Evolutionary conservation across 2,888 invertebrate species (phyloP), one percentile per base, ranked within the genome.

Genomic region (Anorthoa munda): DNA sequence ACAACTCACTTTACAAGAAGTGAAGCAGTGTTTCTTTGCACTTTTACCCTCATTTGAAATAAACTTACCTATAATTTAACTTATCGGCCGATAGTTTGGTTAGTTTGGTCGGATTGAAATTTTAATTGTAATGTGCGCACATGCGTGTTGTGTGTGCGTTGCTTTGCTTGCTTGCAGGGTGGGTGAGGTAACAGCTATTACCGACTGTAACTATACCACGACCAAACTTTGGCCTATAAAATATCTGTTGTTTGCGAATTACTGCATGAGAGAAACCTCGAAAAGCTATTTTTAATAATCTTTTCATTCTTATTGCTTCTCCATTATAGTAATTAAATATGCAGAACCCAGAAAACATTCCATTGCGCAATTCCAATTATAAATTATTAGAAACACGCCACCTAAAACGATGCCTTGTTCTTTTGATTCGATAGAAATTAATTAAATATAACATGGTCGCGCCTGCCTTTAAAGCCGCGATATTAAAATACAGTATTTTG

Each of bases 401-500:
- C 17, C 61, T n/a, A 17, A 70, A 74, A 61, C 64, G 69, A 65
- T 55, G 46, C 21, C 59, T 55, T 75, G 81, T 79, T 50, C 21
- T 65, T 75, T 45, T 75, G 75, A 75, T 78, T 74, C 59, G 65
- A 79, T 65, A 65, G 50, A 75, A 83, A 83, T 48, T 61, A 68
- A 83, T 83, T 77, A 79, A 77, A 59, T 50, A 59, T 48, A 67
- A 63, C 82, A 80, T 26, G 64, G 4, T 39, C 50, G n/a, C 56
- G n/a, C 13, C 31, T 58, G 61, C 9, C 26, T 66, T 48, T 63
- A 72, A 12, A 61, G 50, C 46, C 23, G 48, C 58, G 12, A 50
- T 70, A 67, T 67, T 74, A 77, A 63, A 66, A 77, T 64, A 74
- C 53, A 21, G 23, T 70, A 58, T 48, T 53, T 73, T 82, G 55